These are phyloP conservation scores for Latrodectus elegans DNA, from an alignment of 2,888 invertebrate species.

Conservation along the genomic window DNA sequence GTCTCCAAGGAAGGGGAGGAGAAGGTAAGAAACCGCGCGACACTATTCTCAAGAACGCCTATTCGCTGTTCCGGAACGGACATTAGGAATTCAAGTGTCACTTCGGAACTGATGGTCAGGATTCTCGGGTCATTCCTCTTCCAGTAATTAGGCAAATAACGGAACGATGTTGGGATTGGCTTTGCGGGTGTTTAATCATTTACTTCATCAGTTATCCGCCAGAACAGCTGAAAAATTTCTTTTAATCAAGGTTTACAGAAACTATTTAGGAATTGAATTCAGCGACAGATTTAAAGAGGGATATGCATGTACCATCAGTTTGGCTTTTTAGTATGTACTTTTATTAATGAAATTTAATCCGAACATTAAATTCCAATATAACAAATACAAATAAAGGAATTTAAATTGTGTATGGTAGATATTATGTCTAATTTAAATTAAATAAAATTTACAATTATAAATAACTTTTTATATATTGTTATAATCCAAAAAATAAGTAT, in stretches of 20 bases:
- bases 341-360: too few species aligned
- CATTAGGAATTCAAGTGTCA: conserved; percentile 55
- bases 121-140: conserved; percentile 36
- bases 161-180: conserved; percentile 42
- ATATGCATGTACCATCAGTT: too few species aligned
- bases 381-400: too few species aligned
- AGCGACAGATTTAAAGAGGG: too few species aligned
- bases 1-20: background rate
- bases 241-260: background rate
- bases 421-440: too few species aligned
- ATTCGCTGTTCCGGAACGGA: conserved; percentile 48
- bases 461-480: too few species aligned
- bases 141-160: conserved; percentile 63
- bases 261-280: too few species aligned
- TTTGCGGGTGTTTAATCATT: conserved; percentile 39
- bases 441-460: too few species aligned
- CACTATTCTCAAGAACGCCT: conserved; percentile 46
- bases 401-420: too few species aligned
- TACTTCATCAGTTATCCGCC: background rate
- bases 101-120: conserved; percentile 33
- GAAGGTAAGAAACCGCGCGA: background rate
- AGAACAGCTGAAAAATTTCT: background rate
- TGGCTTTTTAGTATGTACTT: too few species aligned
- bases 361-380: too few species aligned
- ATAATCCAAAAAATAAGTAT: too few species aligned